A percentile compares a stretch with the other conserved stretches of the same genome.
Evolutionary conservation across 2,797 vertebrate species (phyloP).

Genomic region (Sebastes kiyomatsui): DNA sequence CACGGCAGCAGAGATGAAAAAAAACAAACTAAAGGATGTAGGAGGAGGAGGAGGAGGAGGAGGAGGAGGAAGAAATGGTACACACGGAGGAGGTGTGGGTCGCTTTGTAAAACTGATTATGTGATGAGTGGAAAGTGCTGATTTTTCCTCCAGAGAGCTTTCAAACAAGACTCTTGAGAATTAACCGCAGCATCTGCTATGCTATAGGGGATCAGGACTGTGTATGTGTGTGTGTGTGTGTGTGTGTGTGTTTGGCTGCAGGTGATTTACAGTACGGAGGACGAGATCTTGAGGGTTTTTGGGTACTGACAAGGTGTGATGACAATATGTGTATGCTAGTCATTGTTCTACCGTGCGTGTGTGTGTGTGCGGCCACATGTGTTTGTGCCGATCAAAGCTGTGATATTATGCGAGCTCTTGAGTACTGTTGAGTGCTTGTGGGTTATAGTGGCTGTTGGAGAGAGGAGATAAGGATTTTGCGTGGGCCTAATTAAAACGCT

Average conservation of each 20-base stretch:
- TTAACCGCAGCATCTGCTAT: slow-evolving; percentile 31
- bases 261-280: neutral
- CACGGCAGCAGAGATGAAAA: slow-evolving; percentile 37
- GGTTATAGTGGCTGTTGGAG: slow-evolving; percentile 55
- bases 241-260: slow-evolving; percentile 8
- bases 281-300: slow-evolving; percentile 3
- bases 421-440: slow-evolving; percentile 52
- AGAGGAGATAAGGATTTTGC: slow-evolving; percentile 59
- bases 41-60: slow-evolving; percentile 29
- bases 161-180: slow-evolving; percentile 53
- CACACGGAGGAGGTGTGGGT: slow-evolving; percentile 51
- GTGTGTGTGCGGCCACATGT: neutral
- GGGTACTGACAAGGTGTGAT: neutral
- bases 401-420: slow-evolving; percentile 56
- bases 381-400: slow-evolving; percentile 44
- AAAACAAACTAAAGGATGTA: neutral
- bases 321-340: neutral
- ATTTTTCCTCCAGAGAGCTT: slow-evolving; percentile 50
- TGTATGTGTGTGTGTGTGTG: slow-evolving; percentile 23
- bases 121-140: slow-evolving; percentile 57
- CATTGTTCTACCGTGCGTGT: neutral
- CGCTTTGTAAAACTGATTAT: slow-evolving; percentile 63
- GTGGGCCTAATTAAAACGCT: slow-evolving; percentile 68
- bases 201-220: slow-evolving; percentile 22
- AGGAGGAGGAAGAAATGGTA: slow-evolving; percentile 33